Evolutionary conservation across 1,140 invertebrate genomes (phyloP), one percentile per base, ranked within the genome.

Genomic region (Uloborus diversus): DNA sequence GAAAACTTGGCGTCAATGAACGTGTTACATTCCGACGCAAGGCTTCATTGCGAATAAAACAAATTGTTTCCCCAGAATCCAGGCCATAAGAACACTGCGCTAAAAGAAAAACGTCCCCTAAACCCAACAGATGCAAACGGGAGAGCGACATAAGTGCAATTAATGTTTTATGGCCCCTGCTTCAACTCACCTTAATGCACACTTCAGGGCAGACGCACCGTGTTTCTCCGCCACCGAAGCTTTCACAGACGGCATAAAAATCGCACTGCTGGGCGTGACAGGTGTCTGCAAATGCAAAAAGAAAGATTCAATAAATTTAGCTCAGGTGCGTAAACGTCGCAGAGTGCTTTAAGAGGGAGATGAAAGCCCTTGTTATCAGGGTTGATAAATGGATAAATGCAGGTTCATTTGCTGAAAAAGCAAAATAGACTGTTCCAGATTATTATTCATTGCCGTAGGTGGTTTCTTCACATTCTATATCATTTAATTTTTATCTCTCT

Each of bases 211-310:
- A 82, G 20, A 93, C 93, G 86, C 94, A 96, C 32, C 94, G 90
- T 85, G 94, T 96, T 68, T 90, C 90, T 0, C 92, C 91, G 83
- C 92, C 90, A 0, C 91, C 91, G 85, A 94, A 92, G 76, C 90
- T 92, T 84, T 95, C 92, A 86, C 95, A 97, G 33, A 91, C 88
- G 1, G 91, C 90, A 85, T 95, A 95, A 87, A 91, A 92, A 62
- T 96, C 93, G 86, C 95, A 97, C 84, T 93, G 92, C 84, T 92
- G 93, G 81, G 92, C 92, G 84, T 94, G 93, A 86, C 95, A 97
- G 32, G 93, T 93, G 89, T 94, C 95, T 94, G 89, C 32, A 90
- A 61, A 84, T 80, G 78, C 25, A 79, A 32, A 27, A 64, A 23
- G 51, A 57, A 70, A 57, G 13, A 27, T 23, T 57, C 68, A 4